These are phyloP conservation scores for Apteryx owenii DNA, from an alignment of 2,113 vertebrate genomes.

Conservation along the genomic window DNA sequence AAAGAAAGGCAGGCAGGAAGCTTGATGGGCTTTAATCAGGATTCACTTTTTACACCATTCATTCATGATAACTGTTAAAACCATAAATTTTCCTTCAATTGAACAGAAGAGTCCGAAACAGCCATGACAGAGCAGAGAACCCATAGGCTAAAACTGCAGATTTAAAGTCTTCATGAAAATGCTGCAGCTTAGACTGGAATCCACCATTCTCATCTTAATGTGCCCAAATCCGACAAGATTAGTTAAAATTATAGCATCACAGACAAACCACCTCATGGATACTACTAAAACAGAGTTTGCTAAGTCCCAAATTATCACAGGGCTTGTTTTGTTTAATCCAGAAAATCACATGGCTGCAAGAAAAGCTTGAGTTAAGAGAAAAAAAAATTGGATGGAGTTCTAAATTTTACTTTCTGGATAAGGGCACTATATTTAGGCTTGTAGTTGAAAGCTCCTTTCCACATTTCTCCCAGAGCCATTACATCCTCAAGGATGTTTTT, in stretches of 20 bases:
- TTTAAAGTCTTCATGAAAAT: not conserved
- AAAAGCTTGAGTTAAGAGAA: not conserved
- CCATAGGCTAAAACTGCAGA: rapidly evolving
- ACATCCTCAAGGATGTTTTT: not conserved
- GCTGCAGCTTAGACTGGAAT: not conserved
- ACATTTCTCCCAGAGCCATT: not conserved
- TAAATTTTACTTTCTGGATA: not conserved
- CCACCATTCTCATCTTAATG: not conserved
- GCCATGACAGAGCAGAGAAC: not conserved
- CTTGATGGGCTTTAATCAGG: not conserved
- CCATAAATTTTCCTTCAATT: not conserved
- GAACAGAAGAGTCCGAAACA: not conserved
- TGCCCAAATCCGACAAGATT: not conserved
- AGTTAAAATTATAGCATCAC: not conserved
- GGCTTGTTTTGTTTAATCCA: not conserved
- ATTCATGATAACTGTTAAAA: not conserved
- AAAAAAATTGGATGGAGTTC: not conserved
- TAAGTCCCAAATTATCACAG: not conserved
- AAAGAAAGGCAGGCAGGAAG: not conserved
- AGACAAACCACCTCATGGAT: not conserved
- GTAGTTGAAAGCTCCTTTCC: not conserved
- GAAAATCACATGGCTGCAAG: not conserved
- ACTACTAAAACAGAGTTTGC: not conserved
- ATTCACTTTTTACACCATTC: not conserved
- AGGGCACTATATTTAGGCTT: not conserved